Evolutionary conservation across 2,888 invertebrate species (phyloP), one percentile per base, ranked within the genome.

Genomic region (Ceraclea dissimilis): DNA sequence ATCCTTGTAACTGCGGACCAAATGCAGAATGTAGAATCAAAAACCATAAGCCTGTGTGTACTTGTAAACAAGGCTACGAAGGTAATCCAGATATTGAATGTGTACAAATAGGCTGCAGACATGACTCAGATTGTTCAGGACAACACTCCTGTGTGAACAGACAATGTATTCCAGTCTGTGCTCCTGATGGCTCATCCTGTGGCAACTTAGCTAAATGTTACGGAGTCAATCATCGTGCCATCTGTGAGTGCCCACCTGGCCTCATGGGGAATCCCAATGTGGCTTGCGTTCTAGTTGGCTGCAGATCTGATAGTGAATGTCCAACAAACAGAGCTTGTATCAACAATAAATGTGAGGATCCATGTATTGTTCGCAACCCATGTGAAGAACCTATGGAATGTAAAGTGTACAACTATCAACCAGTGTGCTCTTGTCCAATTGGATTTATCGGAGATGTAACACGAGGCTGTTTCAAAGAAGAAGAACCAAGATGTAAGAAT

Each of bases 61-160:
- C 90, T 0, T 94, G 94, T 69, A 80, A 81, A 59, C 82, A 84
- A 65, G 92, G 91, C 48, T 93, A 82, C 64, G 85, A 90, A 61
- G 94, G 93, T 53, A 90, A 91, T 69, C 89, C 93, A 22, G 85
- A 89, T 66, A 82, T 87, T 10, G 87, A 88, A 65, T 94, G 93
- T 68, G 79, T 82, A 44, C 83, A 83, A 71, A 79, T 86, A 51
- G 84, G 85, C 59, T 93, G 92, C 67, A 79, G 82, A 67, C 80
- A 82, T 21, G 83, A 90, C 65, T 78, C 80, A 33, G 90, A 92
- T 65, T 93, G 93, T 67, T 85, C 88, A 17, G 83, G 85, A 48
- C 87, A 89, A 56, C 89, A 93, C 67, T 79, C 84, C n/a, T 93
- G 93, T 68, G 78, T 90, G 31, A 90, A 91, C 68, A 82, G 84